Evolutionary conservation across 2,797 vertebrate species (phyloP).

Genomic region (Ispidina picta): DNA sequence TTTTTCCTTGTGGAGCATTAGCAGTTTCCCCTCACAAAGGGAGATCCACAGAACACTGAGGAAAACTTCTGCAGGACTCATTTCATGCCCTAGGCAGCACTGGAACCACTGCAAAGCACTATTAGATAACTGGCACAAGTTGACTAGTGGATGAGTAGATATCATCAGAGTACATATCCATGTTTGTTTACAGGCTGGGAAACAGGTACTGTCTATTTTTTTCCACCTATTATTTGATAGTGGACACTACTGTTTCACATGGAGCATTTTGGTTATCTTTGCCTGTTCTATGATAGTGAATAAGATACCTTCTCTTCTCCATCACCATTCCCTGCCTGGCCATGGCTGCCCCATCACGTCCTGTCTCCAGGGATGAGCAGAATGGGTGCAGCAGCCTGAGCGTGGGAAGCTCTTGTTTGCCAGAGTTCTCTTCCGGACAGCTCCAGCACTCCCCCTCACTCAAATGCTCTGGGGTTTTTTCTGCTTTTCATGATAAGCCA

Average conservation of each 20-base stretch:
- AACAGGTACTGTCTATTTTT: neutral
- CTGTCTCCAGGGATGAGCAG: neutral
- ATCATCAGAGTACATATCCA: neutral
- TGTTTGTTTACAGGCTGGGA: neutral
- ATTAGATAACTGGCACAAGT: neutral
- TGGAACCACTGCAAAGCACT: neutral
- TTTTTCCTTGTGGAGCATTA: neutral
- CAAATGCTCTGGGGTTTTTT: neutral
- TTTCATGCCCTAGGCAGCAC: neutral
- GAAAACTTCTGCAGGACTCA: neutral
- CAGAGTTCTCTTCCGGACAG: slow-evolving; percentile 16
- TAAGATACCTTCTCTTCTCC: neutral
- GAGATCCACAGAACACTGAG: neutral
- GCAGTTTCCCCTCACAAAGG: neutral
- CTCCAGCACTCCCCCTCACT: slow-evolving; percentile 48
- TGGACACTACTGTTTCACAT: neutral
- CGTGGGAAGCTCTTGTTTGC: slow-evolving; percentile 47
- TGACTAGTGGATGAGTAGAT: neutral
- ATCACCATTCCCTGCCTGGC: neutral
- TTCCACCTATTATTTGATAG: neutral
- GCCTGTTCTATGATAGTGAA: neutral
- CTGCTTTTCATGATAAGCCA: slow-evolving; percentile 45
- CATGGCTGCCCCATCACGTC: neutral
- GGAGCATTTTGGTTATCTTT: neutral
- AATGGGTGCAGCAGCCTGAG: slow-evolving; percentile 50